phyloP scores from a whole-genome alignment of 2,113 vertebrate species.

The Pseudorasbora parva region DNA sequence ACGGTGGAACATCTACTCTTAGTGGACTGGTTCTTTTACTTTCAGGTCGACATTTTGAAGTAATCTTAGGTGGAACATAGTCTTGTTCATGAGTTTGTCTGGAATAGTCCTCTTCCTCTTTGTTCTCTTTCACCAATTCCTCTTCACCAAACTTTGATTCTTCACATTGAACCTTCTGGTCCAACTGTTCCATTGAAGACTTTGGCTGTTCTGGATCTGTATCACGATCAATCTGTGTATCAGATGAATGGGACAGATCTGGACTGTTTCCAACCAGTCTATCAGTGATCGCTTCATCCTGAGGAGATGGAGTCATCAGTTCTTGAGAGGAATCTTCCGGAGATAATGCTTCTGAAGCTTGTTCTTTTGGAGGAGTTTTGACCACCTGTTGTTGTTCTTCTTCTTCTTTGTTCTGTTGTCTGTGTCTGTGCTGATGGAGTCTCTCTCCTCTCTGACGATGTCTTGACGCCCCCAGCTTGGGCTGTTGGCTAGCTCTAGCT shows the following conservation, averaged over 20 bases:
- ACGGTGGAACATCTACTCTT: slow-evolving; percentile 75
- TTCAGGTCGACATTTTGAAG: slow-evolving; percentile 55
- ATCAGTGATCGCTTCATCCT: slow-evolving; percentile 17
- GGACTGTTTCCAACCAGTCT: slow-evolving; percentile 28
- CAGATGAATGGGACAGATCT: slow-evolving; percentile 40
- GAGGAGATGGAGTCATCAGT: slow-evolving; percentile 53
- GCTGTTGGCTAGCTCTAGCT: slow-evolving; percentile 59
- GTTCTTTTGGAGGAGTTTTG: slow-evolving; percentile 42
- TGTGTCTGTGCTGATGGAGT: slow-evolving; percentile 66
- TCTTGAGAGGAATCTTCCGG: slow-evolving; percentile 59
- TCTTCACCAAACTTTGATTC: background rate
- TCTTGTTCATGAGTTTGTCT: slow-evolving; percentile 56
- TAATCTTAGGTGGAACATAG: slow-evolving; percentile 62
- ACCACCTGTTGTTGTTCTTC: background rate
- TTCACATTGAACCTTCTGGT: slow-evolving; percentile 19
- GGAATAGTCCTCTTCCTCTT: slow-evolving; percentile 25
- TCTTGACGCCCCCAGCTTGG: slow-evolving; percentile 65
- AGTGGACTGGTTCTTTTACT: slow-evolving; percentile 73
- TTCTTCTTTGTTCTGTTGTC: slow-evolving; percentile 55
- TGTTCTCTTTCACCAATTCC: slow-evolving; percentile 49
- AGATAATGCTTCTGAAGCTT: slow-evolving; percentile 52
- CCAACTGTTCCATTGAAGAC: slow-evolving; percentile 5
- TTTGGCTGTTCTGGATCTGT: slow-evolving; percentile 47
- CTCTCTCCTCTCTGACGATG: slow-evolving; percentile 67
- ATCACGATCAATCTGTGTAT: slow-evolving; percentile 34